Base-by-base conservation (phyloP, 2,113 vertebrate genomes). In the Lophochroa leadbeateri region DNA sequence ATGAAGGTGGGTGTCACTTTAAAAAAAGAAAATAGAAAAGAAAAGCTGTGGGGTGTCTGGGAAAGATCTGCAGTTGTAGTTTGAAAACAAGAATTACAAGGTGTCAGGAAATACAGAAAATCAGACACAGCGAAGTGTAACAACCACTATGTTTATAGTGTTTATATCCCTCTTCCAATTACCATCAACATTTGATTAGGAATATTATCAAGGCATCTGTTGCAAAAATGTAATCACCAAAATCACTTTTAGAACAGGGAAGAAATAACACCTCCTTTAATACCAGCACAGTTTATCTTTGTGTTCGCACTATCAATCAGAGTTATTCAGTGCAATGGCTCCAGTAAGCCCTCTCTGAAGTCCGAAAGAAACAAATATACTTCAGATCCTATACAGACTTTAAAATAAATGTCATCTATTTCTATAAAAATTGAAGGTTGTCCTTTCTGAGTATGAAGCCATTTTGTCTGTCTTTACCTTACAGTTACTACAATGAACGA, bases 1-100 rank as follows among this genome's bases (percentile, higher is more conserved):
- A 98, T 4, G 97, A 98, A 98, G 99, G 99, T 99, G 97, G 91
- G 98, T 98, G 69, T 11, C 7, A 55, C 63, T 64, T 76, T 2
- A 67, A 50, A 77, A 75, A 89, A 77, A 50, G 27, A 35, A 20
- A 9, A 49, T 53, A 44, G 1, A 5, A 33, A 55, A 31, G 29
- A 10, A 47, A 11, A 88, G 57, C 20, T 41, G 5, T 4, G 49
- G 37, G 18, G 33, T 24, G 39, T 20, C 7, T 2, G n/a, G 43
- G 52, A 31, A 52, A 46, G 82, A 9, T 63, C 43, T 5, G 52
- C 1, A 41, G 27, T 5, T 0, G 58, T 6, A 53, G 53, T 18
- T 74, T 46, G n/a, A 31, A 44, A 79, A 31, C 0, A 6, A n/a
- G 67, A 52, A 55, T 58, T 52, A 63, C 11, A 24, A 70, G 13